Conservation (phyloP, 2,888 invertebrate species). For the Prostheceraeus crozeri region DNA sequence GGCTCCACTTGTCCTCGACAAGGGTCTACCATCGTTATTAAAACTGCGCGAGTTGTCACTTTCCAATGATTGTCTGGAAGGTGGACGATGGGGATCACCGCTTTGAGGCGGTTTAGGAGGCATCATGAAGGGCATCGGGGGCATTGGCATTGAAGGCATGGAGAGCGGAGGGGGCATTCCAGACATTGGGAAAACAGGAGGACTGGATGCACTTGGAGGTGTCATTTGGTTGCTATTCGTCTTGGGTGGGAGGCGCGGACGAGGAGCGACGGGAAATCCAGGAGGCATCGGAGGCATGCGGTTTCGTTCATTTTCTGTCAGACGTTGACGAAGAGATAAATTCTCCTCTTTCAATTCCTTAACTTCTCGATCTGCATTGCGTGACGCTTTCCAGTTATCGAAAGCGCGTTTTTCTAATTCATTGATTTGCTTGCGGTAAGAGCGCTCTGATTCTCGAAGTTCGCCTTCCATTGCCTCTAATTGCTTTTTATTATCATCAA, state of each 20-base stretch:
- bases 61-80: no score
- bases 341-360: conserved; percentile 18
- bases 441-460: conserved; percentile 18
- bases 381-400: conserved; percentile 15
- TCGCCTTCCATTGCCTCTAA: conserved; percentile 1
- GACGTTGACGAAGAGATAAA: not conserved
- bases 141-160: no score
- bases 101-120: no score
- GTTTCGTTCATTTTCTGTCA: not conserved
- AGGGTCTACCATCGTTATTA: conserved; percentile 3
- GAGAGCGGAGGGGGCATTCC: not conserved
- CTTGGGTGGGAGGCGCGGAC: conserved; percentile 1
- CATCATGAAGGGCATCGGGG: no score
- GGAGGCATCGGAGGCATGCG: conserved; percentile 15
- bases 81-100: no score
- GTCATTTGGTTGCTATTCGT: no score
- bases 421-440: conserved; percentile 9
- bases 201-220: no score
- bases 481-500: not conserved
- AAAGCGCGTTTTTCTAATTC: conserved; percentile 23
- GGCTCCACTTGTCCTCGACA: not conserved
- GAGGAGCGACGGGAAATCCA: not conserved
- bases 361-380: conserved; percentile 10
- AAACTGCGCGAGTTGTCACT: no score
- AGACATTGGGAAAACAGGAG: not conserved